Evolutionary conservation across 1,140 invertebrate species (phyloP).

Genomic region (Nylanderia fulva): DNA sequence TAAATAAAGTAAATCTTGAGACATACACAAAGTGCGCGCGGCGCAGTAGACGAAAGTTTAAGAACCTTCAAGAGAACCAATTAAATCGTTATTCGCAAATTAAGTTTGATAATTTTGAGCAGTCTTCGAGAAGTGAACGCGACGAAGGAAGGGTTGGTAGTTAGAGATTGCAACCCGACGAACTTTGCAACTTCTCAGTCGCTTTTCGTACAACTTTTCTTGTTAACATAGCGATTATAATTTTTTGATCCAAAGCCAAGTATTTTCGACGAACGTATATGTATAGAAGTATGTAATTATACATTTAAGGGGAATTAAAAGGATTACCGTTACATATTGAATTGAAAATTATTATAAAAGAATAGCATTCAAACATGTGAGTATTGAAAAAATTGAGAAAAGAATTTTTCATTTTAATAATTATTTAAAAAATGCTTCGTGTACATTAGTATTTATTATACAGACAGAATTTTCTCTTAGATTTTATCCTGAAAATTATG

Average conservation of each 20-base stretch:
- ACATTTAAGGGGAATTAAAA: background rate
- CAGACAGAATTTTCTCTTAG: no score
- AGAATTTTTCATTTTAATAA: no score
- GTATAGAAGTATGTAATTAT: background rate
- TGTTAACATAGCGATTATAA: slow-evolving; percentile 76
- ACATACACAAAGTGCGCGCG: background rate
- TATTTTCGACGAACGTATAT: slow-evolving; percentile 15
- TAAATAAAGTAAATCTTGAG: slow-evolving; percentile 16
- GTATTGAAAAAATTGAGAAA: no score
- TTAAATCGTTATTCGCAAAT: slow-evolving; percentile 76
- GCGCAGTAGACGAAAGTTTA: slow-evolving; percentile 64
- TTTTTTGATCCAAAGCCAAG: slow-evolving; percentile 54
- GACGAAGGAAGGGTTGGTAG: slow-evolving; percentile 63
- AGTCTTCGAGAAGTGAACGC: slow-evolving; percentile 54
- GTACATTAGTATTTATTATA: no score
- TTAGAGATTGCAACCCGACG: slow-evolving; percentile 64
- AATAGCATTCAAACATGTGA: no score
- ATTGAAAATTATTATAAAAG: no score
- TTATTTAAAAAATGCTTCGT: no score
- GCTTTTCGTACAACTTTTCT: slow-evolving; percentile 76
- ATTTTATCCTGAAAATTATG: no score
- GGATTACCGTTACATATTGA: background rate
- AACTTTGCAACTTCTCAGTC: slow-evolving; percentile 74
- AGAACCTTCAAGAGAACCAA: slow-evolving; percentile 76
- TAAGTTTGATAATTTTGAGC: slow-evolving; percentile 76